These are phyloP conservation scores for Spea multiplicata DNA, from an alignment of 2,113 vertebrate genomes.

Conservation along the genomic window DNA sequence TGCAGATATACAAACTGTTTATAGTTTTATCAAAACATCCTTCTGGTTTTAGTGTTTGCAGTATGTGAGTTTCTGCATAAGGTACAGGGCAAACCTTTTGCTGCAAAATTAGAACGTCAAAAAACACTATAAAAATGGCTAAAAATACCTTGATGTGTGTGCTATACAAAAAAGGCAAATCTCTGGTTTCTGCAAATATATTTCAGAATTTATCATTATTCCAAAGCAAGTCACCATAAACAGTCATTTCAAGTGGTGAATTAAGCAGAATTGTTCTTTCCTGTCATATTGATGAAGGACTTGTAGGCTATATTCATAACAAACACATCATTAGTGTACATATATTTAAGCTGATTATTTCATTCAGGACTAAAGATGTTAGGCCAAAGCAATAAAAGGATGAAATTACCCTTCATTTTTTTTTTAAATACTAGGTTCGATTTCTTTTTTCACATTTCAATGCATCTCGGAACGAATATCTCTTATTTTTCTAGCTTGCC, in stretches of 20 bases:
- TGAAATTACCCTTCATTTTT: constrained; percentile 70
- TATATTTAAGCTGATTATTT: constrained; percentile 86
- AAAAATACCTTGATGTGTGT: background rate
- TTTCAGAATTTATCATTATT: constrained; percentile 54
- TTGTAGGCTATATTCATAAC: constrained; percentile 75
- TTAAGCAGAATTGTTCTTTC: constrained; percentile 61
- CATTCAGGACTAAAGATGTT: constrained; percentile 75
- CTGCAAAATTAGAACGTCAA: too few species aligned
- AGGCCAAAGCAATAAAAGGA: constrained; percentile 80
- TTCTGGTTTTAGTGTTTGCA: too few species aligned
- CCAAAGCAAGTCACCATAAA: constrained; percentile 56
- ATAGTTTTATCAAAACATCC: too few species aligned
- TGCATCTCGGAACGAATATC: constrained; percentile 17
- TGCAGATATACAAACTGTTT: too few species aligned
- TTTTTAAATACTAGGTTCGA: constrained; percentile 70
- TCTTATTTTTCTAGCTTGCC: background rate
- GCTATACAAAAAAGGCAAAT: constrained; percentile 18
- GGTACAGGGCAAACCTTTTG: too few species aligned
- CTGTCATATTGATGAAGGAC: constrained; percentile 68
- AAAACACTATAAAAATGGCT: background rate
- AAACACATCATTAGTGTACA: constrained; percentile 83
- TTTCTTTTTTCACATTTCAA: constrained; percentile 27
- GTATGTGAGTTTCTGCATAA: too few species aligned
- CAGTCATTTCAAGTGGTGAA: constrained; percentile 61
- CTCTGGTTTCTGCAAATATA: background rate